These are phyloP conservation scores for Osmerus mordax DNA, from an alignment of 2,113 vertebrate genomes.

Conservation along the genomic window DNA sequence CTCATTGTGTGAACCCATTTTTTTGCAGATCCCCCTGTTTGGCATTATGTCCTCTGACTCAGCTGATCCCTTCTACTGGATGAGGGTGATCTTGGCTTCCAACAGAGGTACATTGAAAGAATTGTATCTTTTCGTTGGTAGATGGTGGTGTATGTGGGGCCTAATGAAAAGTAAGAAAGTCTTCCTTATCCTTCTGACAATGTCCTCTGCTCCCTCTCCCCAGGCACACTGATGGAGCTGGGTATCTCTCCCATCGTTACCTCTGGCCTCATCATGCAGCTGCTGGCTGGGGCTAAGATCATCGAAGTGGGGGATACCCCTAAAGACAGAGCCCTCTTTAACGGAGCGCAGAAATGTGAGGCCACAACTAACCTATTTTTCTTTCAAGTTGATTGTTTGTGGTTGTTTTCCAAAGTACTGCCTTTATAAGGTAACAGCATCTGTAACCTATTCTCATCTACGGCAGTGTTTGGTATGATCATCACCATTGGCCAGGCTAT, in stretches of 20 bases:
- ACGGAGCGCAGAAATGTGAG: slow-evolving; percentile 94
- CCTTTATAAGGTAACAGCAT: not conserved
- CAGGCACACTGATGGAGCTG: slow-evolving; percentile 96
- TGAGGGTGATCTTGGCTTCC: slow-evolving; percentile 97
- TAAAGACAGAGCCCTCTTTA: slow-evolving; percentile 97
- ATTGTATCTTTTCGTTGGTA: too few species aligned
- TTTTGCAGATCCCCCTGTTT: slow-evolving; percentile 90
- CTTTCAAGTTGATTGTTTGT: not conserved
- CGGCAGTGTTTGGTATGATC: slow-evolving; percentile 97
- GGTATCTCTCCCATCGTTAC: slow-evolving; percentile 99
- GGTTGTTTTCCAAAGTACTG: not conserved
- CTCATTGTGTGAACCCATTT: not conserved
- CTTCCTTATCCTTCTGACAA: not conserved
- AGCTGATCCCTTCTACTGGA: slow-evolving; percentile 99
- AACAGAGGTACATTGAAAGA: slow-evolving; percentile 82
- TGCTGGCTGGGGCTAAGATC: slow-evolving; percentile 97
- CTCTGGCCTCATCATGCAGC: slow-evolving; percentile 98
- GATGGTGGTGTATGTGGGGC: too few species aligned
- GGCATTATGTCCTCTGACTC: slow-evolving; percentile 99
- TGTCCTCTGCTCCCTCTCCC: not conserved
- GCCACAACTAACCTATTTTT: not conserved
- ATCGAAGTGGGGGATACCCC: slow-evolving; percentile 98
- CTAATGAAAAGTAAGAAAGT: too few species aligned
- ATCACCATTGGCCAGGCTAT: slow-evolving; percentile 98
- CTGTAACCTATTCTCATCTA: slow-evolving; percentile 6